Evolutionary conservation across 2,797 vertebrate genomes (phyloP), one percentile per base, ranked within the genome.

Genomic region (Enteromius unitaeniatus): DNA sequence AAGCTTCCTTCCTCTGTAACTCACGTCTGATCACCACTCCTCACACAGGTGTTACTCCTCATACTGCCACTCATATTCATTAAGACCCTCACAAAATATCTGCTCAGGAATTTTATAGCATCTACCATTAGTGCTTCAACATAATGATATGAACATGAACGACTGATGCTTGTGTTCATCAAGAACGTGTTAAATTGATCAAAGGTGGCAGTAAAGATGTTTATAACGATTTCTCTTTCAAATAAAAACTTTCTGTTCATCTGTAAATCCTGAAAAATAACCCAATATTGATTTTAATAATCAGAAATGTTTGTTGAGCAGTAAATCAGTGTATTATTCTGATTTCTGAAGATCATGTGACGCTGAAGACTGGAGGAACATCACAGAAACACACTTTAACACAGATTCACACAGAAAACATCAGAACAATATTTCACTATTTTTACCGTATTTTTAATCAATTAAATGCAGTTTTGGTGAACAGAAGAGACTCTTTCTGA

Each of bases 1-100:
- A 53, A 86, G 75, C 84, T 91, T 84, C 88, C 89, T 87, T 88
- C 88, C 89, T 86, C 84, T 91, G 86, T n/a, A 65, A 78, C 47
- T 75, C 23, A 62, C 65, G 55, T 40, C 79, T 55, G 28, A 31
- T 49, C 47, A 15, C n/a, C 78, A 53, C 45, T 3, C 23, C 47
- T 53, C 21, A 45, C 8, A 28, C 17, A 68, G 45, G 31, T 42
- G 58, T 62, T 58, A n/a, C 53, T 58, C 53, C 9, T 58, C 53
- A 2, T 31, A 31, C 31, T 31, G 31, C 31, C 31, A 31, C 3
- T 31, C 31, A 31, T 31, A 2, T 31, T 31, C 31, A 31, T 31
- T 31, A 31, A 31, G 31, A 31, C 31, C 31, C 31, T 31, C 1
- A 51, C 17, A n/a, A 55, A 55, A 55, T 17, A 49, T 10, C 21